Evolutionary conservation across 2,113 vertebrate species (phyloP).

Genomic region (Eclectus roratus): DNA sequence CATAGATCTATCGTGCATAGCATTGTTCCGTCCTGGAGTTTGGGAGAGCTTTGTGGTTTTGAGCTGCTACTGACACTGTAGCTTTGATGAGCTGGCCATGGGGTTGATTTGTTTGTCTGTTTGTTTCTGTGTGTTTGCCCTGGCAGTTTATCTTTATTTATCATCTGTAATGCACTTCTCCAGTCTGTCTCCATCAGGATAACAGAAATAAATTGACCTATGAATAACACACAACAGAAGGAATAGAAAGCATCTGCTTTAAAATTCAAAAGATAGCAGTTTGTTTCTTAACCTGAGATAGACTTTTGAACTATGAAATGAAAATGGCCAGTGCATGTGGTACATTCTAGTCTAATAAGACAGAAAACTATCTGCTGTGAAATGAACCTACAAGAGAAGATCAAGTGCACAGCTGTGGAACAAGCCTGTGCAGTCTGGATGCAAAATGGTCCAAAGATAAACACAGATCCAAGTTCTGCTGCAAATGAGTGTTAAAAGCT

Average conservation of each 20-base stretch:
- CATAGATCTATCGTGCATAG: no score
- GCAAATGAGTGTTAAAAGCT: not conserved
- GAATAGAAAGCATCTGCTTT: not conserved
- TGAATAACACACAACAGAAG: not conserved
- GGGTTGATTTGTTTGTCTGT: not conserved
- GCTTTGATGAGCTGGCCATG: not conserved
- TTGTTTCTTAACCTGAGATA: not conserved
- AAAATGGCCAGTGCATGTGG: not conserved
- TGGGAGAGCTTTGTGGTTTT: not conserved
- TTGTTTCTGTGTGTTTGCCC: not conserved
- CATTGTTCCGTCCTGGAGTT: not conserved
- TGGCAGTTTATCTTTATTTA: not conserved
- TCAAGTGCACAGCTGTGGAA: not conserved
- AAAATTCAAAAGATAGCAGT: not conserved
- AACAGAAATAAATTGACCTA: not conserved
- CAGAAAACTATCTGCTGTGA: not conserved
- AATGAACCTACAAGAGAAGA: not conserved
- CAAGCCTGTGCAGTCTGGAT: not conserved
- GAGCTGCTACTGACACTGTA: not conserved
- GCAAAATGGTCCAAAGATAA: not conserved
- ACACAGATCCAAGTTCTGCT: not conserved
- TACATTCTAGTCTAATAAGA: rapidly evolving
- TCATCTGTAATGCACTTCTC: not conserved
- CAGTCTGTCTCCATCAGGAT: not conserved
- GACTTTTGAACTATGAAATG: not conserved